Evolutionary conservation across 2,797 vertebrate species (phyloP).

Genomic region (Agapornis canus): DNA sequence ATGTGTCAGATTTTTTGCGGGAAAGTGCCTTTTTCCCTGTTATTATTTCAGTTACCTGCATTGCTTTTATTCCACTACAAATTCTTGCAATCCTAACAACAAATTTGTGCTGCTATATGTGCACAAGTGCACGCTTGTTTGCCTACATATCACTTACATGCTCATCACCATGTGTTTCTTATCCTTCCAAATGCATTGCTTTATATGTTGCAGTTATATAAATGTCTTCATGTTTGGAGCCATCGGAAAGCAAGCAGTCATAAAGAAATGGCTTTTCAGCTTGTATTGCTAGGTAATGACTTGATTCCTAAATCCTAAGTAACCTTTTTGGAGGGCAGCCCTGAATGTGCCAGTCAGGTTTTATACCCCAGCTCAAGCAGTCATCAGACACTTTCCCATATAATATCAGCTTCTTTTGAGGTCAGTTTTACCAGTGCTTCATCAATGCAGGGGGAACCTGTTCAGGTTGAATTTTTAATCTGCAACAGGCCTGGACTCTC

Average conservation of each 20-base stretch:
- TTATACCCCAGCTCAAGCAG: neutral
- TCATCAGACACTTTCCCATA: neutral
- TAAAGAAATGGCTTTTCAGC: neutral
- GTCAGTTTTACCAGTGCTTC: neutral
- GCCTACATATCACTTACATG: neutral
- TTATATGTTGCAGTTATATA: neutral
- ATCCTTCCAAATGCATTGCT: neutral
- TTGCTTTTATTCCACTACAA: neutral
- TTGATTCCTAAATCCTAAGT: neutral
- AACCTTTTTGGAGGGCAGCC: neutral
- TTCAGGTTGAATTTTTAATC: neutral
- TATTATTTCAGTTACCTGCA: slow-evolving; percentile 12
- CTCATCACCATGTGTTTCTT: neutral
- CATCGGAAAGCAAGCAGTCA: neutral
- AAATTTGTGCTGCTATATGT: neutral
- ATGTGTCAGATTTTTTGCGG: slow-evolving; percentile 52
- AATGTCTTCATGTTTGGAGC: neutral
- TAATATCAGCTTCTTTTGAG: neutral
- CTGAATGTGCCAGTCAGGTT: neutral
- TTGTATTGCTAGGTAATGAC: neutral
- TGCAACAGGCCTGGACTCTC: neutral
- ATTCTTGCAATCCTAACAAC: neutral
- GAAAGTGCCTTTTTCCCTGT: slow-evolving; percentile 18
- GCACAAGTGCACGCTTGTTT: neutral
- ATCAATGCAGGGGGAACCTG: neutral